Evolutionary conservation across 2,113 vertebrate genomes (phyloP).

Genomic region (Zootoca vivipara): DNA sequence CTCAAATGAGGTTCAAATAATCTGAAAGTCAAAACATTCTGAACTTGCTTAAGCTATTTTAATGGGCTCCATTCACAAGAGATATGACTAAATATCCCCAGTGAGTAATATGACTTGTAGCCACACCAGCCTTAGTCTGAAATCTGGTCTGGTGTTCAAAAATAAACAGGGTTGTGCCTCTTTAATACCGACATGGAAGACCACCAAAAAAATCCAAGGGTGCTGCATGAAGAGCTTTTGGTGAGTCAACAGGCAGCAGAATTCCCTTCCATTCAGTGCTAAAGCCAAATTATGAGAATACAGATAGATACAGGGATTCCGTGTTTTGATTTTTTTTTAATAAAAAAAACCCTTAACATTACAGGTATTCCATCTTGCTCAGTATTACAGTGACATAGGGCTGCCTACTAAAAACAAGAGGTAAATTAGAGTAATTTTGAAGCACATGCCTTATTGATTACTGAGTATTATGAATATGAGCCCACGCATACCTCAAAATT

Average conservation of each 20-base stretch:
- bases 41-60: conserved; percentile 62
- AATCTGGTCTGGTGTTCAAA: conserved; percentile 68
- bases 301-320: background rate
- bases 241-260: conserved; percentile 70
- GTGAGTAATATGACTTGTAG: conserved; percentile 74
- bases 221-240: conserved; percentile 66
- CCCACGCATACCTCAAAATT: background rate
- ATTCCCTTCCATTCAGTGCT: conserved; percentile 56
- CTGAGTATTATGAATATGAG: background rate
- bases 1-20: background rate
- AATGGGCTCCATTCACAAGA: conserved; percentile 68
- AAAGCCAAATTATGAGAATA: conserved; percentile 38
- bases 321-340: background rate
- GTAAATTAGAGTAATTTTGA: background rate
- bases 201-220: conserved; percentile 70
- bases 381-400: background rate
- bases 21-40: conserved; percentile 43
- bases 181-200: conserved; percentile 58
- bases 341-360: background rate
- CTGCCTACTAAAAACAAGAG: background rate
- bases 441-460: background rate
- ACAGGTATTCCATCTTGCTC: too few relatives aligned
- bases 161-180: conserved; percentile 57
- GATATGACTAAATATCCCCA: conserved; percentile 77
- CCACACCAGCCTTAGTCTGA: conserved; percentile 70